phyloP scores from a whole-genome alignment of 2,888 invertebrate genomes.

The Limnephilus marmoratus region DNA sequence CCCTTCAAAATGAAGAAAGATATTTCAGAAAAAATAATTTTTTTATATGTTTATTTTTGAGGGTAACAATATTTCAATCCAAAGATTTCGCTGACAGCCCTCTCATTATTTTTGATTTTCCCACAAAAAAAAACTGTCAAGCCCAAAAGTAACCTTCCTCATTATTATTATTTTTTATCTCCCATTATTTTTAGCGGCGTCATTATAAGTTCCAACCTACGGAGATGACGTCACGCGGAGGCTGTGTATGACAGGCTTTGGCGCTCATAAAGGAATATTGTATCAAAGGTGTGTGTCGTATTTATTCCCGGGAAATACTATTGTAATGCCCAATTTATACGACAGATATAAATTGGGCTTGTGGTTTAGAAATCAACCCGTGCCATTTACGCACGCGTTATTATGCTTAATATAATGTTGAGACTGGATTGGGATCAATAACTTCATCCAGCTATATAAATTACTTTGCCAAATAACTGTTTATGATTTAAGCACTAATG shows the following conservation, averaged over 20 bases:
- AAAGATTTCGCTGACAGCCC: background rate
- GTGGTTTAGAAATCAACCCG: background rate
- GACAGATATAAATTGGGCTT: background rate
- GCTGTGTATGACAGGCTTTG: slow-evolving; percentile 5
- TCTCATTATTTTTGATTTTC: background rate
- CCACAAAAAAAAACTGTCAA: background rate
- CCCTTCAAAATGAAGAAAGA: background rate
- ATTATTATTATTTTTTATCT: background rate
- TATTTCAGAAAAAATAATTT: background rate
- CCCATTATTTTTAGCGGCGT: slow-evolving; percentile 9
- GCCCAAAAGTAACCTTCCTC: background rate
- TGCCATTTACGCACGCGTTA: background rate
- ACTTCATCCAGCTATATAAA: background rate
- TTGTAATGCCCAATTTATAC: background rate
- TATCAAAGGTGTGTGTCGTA: slow-evolving; percentile 11
- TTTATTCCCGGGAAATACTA: background rate
- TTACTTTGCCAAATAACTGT: background rate
- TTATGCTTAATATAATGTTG: background rate
- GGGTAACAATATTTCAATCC: background rate
- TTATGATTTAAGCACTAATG: no score
- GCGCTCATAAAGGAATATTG: slow-evolving; percentile 17
- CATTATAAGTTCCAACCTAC: slow-evolving; percentile 11
- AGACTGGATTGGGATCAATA: background rate
- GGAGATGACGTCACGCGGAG: background rate
- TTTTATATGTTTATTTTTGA: background rate